Conservation (phyloP, 1,140 invertebrate genomes). For the Oreohelix idahoensis region DNA sequence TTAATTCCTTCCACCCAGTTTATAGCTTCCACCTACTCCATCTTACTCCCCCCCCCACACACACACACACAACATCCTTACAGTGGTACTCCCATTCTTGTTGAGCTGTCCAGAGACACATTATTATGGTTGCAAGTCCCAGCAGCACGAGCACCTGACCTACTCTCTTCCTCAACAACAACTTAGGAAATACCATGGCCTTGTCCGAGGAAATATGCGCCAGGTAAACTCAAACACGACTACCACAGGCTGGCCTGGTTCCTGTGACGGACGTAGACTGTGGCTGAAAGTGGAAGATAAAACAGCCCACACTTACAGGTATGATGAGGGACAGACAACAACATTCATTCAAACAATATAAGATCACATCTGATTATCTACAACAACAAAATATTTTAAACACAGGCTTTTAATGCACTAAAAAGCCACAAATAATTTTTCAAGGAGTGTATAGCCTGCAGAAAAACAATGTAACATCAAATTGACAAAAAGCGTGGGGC, state of each 20-base stretch:
- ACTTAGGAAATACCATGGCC: neutral
- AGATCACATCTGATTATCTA: too few relatives aligned
- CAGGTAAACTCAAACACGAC: neutral
- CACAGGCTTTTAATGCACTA: too few relatives aligned
- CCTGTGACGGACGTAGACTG: too few relatives aligned
- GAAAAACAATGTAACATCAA: too few relatives aligned
- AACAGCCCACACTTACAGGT: too few relatives aligned
- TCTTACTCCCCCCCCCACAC: neutral
- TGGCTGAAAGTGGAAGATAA: neutral
- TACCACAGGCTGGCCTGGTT: neutral
- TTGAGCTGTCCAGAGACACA: neutral
- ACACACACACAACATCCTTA: neutral
- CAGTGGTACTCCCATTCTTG: constrained; percentile 2
- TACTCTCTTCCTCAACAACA: neutral
- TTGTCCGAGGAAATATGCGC: too few relatives aligned
- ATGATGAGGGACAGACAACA: too few relatives aligned
- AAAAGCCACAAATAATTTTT: too few relatives aligned
- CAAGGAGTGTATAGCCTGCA: too few relatives aligned
- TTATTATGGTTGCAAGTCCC: neutral
- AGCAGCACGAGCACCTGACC: neutral
- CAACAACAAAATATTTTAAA: too few relatives aligned
- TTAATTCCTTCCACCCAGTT: neutral
- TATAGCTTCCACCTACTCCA: neutral
- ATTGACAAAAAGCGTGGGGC: too few relatives aligned
- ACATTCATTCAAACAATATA: too few relatives aligned